A percentile compares a stretch with the other conserved stretches of the same genome.
phyloP scores from a whole-genome alignment of 2,888 invertebrate species.

The Spicauda simplicius region DNA sequence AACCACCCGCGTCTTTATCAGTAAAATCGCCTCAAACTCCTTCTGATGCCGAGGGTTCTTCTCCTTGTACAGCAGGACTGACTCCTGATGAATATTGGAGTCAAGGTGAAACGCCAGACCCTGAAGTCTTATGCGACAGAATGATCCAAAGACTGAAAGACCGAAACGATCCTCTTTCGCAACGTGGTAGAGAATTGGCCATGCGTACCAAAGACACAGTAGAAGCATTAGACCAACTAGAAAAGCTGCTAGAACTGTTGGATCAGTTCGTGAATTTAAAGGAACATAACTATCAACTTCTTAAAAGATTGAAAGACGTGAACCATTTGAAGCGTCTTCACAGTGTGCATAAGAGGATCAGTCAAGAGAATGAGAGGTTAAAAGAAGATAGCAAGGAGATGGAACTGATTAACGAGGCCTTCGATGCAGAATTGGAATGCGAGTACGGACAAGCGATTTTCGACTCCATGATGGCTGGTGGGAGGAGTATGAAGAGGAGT shows the following conservation, averaged over 20 bases:
- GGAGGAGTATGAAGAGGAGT: constrained; percentile 78
- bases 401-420: constrained; percentile 74
- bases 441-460: constrained; percentile 87
- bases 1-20: constrained; percentile 71
- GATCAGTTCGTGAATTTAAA: constrained; percentile 90
- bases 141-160: constrained; percentile 74
- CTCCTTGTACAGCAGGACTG: constrained; percentile 71
- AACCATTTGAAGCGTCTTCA: constrained; percentile 88
- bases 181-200: constrained; percentile 83
- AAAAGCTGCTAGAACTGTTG: constrained; percentile 90
- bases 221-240: constrained; percentile 91
- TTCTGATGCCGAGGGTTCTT: constrained; percentile 75
- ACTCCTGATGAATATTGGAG: constrained; percentile 69
- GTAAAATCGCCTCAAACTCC: constrained; percentile 69
- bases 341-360: constrained; percentile 83
- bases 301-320: constrained; percentile 88
- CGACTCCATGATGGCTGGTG: constrained; percentile 86
- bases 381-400: constrained; percentile 68
- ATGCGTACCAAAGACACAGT: constrained; percentile 84
- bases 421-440: constrained; percentile 85
- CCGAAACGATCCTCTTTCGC: constrained; percentile 74
- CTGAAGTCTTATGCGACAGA: constrained; percentile 68
- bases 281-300: constrained; percentile 88
- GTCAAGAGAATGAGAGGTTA: constrained; percentile 67
- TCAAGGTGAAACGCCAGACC: constrained; percentile 60